Percentiles rank a stretch among this genome's conserved stretches.
These are phyloP conservation scores for Acanthosepion pharaonis DNA, from an alignment of 2,888 invertebrate genomes.

Conservation along the genomic window DNA sequence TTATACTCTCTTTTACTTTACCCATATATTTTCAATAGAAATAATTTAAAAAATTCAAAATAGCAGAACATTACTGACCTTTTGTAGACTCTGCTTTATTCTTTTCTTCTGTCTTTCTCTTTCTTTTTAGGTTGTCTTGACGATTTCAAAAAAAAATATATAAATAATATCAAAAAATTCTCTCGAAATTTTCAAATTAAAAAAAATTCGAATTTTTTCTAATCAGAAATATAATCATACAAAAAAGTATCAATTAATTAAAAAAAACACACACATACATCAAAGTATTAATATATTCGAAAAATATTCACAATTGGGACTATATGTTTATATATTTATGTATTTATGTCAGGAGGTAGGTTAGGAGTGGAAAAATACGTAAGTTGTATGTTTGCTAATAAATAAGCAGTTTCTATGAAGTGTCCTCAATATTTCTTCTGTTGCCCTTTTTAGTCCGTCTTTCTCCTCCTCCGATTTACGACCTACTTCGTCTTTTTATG, in stretches of 20 bases:
- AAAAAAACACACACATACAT: neutral
- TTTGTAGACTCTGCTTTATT: neutral
- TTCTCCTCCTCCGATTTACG: slow-evolving; percentile 22
- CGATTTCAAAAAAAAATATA: neutral
- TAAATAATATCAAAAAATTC: neutral
- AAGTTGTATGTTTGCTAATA: neutral
- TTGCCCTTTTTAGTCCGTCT: neutral
- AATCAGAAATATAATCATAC: neutral
- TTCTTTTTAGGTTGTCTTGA: neutral
- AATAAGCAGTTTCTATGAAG: slow-evolving; percentile 3
- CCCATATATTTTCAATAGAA: neutral
- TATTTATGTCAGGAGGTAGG: neutral
- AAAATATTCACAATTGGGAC: too few relatives aligned
- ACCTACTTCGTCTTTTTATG: slow-evolving; percentile 33
- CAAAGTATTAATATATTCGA: neutral
- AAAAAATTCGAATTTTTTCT: neutral
- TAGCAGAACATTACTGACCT: neutral
- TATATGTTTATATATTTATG: neutral
- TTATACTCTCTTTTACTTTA: neutral
- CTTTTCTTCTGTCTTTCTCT: neutral
- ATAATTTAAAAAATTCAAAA: neutral
- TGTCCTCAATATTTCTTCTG: slow-evolving; percentile 16
- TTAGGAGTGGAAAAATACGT: neutral
- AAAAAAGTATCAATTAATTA: neutral
- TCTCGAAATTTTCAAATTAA: neutral